These are phyloP conservation scores for Hesperia comma DNA, from an alignment of 2,888 invertebrate species.

Conservation along the genomic window DNA sequence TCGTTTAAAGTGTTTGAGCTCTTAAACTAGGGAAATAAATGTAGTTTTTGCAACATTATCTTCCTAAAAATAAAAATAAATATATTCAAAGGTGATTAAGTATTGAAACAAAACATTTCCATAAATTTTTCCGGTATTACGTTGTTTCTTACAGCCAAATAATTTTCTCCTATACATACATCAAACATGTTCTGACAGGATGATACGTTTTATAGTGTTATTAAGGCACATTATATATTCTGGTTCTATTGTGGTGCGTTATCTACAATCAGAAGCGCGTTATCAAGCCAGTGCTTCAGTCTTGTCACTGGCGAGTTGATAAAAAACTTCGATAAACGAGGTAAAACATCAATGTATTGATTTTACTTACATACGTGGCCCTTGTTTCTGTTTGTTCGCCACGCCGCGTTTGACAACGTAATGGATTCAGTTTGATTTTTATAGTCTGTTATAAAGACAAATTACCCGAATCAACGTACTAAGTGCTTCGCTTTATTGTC, in stretches of 20 bases:
- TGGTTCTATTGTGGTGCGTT: constrained; percentile 44
- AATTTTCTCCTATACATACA: no score
- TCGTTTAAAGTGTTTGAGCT: no score
- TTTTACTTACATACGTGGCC: constrained; percentile 52
- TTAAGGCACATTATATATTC: constrained; percentile 27
- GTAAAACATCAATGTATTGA: constrained; percentile 71
- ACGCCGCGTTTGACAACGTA: constrained; percentile 43
- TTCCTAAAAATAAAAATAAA: no score
- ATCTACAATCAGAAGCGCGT: constrained; percentile 72
- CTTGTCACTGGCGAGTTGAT: constrained; percentile 63
- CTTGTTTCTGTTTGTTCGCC: constrained; percentile 23
- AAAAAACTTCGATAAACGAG: constrained; percentile 66
- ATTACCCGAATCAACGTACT: constrained; percentile 18
- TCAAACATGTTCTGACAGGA: not conserved
- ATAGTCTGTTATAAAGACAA: constrained; percentile 22
- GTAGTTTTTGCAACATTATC: no score
- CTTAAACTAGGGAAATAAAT: no score
- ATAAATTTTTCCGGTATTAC: no score
- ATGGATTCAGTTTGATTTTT: constrained; percentile 40
- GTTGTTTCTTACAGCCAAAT: no score
- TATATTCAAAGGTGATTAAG: no score
- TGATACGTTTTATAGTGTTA: constrained; percentile 8
- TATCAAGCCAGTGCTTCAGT: constrained; percentile 64
- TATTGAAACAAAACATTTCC: no score
- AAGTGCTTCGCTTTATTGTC: not conserved